phyloP scores from a whole-genome alignment of 2,113 vertebrate genomes.

The Trematomus loennbergii region DNA sequence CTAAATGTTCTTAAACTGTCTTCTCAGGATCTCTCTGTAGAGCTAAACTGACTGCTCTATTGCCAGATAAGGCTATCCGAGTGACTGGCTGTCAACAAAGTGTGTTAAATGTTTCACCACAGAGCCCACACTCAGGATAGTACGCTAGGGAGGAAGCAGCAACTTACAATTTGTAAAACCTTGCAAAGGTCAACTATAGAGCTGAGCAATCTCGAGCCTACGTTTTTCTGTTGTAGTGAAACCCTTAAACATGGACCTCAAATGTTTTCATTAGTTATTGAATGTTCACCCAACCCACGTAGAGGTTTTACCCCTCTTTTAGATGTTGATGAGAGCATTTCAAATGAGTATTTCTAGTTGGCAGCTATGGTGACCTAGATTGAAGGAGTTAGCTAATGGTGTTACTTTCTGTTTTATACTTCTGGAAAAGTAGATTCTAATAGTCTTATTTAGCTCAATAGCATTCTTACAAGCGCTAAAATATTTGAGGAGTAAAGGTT shows the following conservation, averaged over 20 bases:
- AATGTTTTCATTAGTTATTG: not conserved
- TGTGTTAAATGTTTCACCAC: not conserved
- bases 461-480: not conserved
- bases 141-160: not conserved
- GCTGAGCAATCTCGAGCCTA: not conserved
- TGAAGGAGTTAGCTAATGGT: not conserved
- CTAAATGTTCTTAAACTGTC: slow-evolving; percentile 22
- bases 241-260: not conserved
- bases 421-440: not conserved
- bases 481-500: not conserved
- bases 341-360: not conserved
- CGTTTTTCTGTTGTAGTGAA: not conserved
- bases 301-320: not conserved
- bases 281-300: not conserved
- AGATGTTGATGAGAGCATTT: not conserved
- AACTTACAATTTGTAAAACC: not conserved
- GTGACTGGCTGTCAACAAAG: slow-evolving; percentile 6
- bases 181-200: not conserved
- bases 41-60: not conserved
- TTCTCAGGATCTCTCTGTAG: slow-evolving; percentile 27
- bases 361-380: not conserved
- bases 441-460: not conserved
- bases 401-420: not conserved
- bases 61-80: slow-evolving; percentile 34
- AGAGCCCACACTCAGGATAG: slow-evolving; percentile 14